Conservation (phyloP, 2,113 vertebrate genomes). For the Calypte anna region DNA sequence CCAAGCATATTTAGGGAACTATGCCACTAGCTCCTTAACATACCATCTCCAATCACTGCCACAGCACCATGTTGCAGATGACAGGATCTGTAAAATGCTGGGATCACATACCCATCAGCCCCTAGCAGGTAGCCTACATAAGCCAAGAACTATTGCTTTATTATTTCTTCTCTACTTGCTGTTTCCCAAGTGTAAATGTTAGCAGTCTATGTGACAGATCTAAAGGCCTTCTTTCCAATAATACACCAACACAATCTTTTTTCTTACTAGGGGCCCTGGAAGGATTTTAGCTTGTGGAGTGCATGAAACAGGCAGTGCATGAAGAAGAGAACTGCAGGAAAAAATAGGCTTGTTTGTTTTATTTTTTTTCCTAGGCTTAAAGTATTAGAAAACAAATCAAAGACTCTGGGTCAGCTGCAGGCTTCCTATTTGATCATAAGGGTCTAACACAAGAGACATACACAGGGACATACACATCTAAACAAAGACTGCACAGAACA, state of each 20-base stretch:
- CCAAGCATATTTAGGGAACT: not conserved
- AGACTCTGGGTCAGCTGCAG: not conserved
- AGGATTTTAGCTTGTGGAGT: not conserved
- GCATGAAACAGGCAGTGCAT: not conserved
- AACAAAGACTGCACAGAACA: not conserved
- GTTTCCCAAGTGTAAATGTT: not conserved
- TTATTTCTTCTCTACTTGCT: not conserved
- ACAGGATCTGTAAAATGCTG: not conserved
- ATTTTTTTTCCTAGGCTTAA: not conserved
- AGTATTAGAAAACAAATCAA: not conserved
- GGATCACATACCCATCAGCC: not conserved
- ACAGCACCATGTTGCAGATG: not conserved
- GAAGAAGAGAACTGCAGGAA: not conserved
- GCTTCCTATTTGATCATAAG: not conserved
- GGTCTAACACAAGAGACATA: not conserved
- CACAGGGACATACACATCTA: not conserved
- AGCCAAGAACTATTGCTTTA: not conserved
- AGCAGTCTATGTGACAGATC: not conserved
- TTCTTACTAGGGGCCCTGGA: not conserved
- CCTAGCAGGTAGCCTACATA: not conserved
- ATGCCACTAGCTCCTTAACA: not conserved
- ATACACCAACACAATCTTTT: not conserved
- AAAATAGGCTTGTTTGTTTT: not conserved
- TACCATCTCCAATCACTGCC: not conserved
- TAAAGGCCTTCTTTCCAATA: not conserved